A percentile compares a stretch with the other conserved stretches of the same genome.
Evolutionary conservation across 2,113 vertebrate species (phyloP).

Genomic region (Semnornis frantzii): DNA sequence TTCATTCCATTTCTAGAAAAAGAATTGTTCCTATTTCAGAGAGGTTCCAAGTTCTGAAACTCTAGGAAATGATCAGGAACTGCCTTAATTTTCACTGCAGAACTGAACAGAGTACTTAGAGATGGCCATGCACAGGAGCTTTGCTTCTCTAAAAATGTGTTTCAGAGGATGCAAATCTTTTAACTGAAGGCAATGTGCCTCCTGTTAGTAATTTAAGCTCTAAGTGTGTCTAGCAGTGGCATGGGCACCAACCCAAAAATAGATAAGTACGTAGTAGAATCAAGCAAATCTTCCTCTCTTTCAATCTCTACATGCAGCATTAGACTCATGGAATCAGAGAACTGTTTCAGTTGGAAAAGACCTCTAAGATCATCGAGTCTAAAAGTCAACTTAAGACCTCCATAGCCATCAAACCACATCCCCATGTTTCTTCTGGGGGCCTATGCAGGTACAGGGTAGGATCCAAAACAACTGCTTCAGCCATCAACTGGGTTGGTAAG

Average conservation of each 20-base stretch:
- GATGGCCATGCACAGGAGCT: background rate
- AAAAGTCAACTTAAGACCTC: no score
- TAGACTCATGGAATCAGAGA: no score
- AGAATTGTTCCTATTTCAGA: background rate
- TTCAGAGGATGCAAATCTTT: background rate
- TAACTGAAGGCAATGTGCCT: background rate
- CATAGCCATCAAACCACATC: no score
- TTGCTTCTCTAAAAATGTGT: background rate
- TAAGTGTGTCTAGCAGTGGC: background rate
- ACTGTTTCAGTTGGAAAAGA: no score
- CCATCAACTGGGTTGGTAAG: background rate
- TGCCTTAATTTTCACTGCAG: background rate
- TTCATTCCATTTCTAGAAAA: background rate
- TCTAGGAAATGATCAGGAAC: background rate
- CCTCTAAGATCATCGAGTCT: no score
- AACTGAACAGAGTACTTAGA: background rate
- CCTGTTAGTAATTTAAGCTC: background rate
- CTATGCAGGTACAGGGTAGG: background rate
- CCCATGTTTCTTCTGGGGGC: background rate
- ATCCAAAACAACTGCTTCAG: background rate
- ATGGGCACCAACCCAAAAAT: background rate
- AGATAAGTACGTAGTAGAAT: background rate
- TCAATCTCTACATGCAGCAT: background rate
- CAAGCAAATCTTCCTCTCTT: background rate
- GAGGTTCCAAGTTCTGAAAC: background rate